A percentile compares a stretch with the other conserved stretches of the same genome.
Conservation (phyloP, 2,888 invertebrate genomes). For the Pristionchus fissidentatus region DNA sequence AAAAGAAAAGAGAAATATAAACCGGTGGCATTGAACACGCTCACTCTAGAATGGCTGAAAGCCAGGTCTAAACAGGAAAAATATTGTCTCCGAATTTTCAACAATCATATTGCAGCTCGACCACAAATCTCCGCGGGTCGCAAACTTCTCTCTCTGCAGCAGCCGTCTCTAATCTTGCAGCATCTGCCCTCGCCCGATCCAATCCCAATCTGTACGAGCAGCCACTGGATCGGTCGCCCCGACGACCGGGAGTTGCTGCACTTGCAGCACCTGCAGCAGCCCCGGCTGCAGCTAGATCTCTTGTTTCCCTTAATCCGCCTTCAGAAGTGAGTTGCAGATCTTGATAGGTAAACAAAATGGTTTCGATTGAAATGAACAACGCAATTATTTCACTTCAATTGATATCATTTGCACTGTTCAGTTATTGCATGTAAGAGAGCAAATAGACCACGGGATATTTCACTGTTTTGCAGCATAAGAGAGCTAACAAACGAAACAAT, state of each 20-base stretch:
- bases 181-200: not conserved
- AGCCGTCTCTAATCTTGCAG: constrained; percentile 35
- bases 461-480: too few species aligned
- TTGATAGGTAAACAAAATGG: not conserved
- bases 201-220: constrained; percentile 47
- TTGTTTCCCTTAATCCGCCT: constrained; percentile 3
- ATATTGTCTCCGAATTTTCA: too few species aligned
- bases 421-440: too few species aligned
- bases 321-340: not conserved
- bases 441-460: too few species aligned
- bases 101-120: not conserved
- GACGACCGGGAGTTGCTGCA: not conserved
- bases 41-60: too few species aligned
- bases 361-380: not conserved
- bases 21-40: too few species aligned
- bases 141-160: constrained; percentile 33
- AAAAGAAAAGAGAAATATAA: too few species aligned
- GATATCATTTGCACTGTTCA: too few species aligned
- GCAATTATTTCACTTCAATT: not conserved
- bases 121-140: constrained; percentile 6
- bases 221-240: constrained; percentile 30
- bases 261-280: not conserved
- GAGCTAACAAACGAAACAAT: too few species aligned
- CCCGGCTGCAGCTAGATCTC: constrained; percentile 15
- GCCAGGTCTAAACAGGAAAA: too few species aligned